Evolutionary conservation across 2,888 invertebrate genomes (phyloP), one percentile per base, ranked within the genome.

Genomic region (Nephrocerus scutellatus): DNA sequence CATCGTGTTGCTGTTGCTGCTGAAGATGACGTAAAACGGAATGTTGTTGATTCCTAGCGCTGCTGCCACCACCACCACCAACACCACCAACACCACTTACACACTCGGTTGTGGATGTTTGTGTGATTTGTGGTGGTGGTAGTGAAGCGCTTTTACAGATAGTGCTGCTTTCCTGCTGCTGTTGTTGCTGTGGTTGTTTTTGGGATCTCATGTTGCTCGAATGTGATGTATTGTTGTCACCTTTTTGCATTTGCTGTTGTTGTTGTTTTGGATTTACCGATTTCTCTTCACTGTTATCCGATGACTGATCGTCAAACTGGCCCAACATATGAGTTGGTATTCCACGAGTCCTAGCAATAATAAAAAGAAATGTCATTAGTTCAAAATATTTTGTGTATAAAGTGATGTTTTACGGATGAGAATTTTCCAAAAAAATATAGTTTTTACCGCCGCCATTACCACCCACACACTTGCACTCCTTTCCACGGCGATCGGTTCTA

Each of bases 261-360:
- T 46, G 7, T 29, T 12, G 25, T 34, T 37, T 14, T 16, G 43
- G 44, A 39, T 23, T 49, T 41, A 39, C 45, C 23, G 41, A 47
- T 22, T 55, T 50, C n/a, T 60, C 59, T 12, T 60, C 60, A 39
- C 55, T 61, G 24, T 57, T 57, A 29, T 65, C 60, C 1, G 57
- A 55, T 19, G 57, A 57, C 21, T 60, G 56, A 41, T 65, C 62
- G 28, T 66, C 64, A 30, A 60, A 60, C 30, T 57, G 52, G 18
- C 57, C 59, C 53, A 72, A 58, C 47, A 70, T 59, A 53, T 71
- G 68, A 18, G 71, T 70, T 19, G 74, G 70, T 52, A 73, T 71
- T 35, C 74, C 74, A 49, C 73, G 71, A 4, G 52, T 54, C 44
- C 63, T 62, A 35, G 0, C 46, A 34, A 14, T 6, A 20, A 6